These are phyloP conservation scores for Vimba vimba DNA, from an alignment of 2,113 vertebrate genomes.

Conservation along the genomic window DNA sequence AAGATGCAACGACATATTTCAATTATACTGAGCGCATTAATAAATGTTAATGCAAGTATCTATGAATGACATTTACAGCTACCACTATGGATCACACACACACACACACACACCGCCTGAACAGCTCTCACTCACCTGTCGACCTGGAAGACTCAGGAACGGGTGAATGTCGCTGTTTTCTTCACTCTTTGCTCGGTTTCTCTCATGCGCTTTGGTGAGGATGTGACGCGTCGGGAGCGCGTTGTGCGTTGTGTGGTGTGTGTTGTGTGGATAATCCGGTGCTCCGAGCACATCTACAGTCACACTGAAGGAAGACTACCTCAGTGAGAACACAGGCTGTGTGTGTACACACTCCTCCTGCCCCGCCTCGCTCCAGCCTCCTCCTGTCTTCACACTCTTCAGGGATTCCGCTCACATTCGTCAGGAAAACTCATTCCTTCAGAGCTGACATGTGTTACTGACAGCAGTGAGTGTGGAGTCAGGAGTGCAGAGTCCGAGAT, in stretches of 20 bases:
- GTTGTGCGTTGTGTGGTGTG: constrained; percentile 45
- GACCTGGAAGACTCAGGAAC: constrained; percentile 52
- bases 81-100: too few relatives aligned
- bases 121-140: constrained; percentile 69
- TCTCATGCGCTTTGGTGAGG: constrained; percentile 54
- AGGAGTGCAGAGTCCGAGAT: background rate
- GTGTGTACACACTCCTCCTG: background rate
- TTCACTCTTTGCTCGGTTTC: constrained; percentile 67
- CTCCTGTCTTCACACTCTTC: background rate
- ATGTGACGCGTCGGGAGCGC: constrained; percentile 62
- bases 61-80: background rate
- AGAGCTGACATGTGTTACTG: too few relatives aligned
- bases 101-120: background rate
- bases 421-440: too few relatives aligned
- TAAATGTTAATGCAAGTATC: background rate
- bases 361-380: background rate
- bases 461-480: background rate
- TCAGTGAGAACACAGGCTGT: constrained; percentile 58
- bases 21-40: background rate
- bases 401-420: background rate
- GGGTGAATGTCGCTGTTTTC: constrained; percentile 48
- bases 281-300: constrained; percentile 71
- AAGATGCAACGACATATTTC: background rate
- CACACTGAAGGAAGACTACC: constrained; percentile 75
- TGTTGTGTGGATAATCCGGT: constrained; percentile 72